Conservation (phyloP, 2,113 vertebrate species). For the Gymnogyps californianus region DNA sequence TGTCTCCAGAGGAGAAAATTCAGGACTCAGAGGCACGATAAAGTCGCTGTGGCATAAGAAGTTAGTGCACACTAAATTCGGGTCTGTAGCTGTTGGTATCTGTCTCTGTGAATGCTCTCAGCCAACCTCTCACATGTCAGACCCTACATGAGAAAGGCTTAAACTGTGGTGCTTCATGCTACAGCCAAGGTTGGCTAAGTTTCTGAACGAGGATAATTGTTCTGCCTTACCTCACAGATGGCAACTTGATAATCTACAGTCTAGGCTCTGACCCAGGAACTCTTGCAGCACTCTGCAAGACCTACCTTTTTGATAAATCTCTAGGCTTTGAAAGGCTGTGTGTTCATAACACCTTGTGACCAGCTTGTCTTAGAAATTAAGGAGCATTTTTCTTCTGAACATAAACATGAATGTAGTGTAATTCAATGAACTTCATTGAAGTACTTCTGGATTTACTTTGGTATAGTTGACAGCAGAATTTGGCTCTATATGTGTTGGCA, state of each 20-base stretch:
- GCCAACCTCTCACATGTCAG: not conserved
- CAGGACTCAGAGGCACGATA: not conserved
- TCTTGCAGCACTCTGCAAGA: not conserved
- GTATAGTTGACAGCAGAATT: slow-evolving; percentile 38
- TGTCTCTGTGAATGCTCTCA: not conserved
- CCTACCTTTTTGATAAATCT: slow-evolving; percentile 1
- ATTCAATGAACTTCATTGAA: slow-evolving; percentile 34
- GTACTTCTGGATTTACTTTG: slow-evolving; percentile 36
- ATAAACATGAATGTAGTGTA: not conserved
- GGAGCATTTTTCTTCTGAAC: slow-evolving; percentile 12
- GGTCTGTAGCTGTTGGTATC: not conserved
- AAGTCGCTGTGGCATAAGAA: not conserved
- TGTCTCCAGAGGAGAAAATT: not conserved
- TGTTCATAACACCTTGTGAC: not conserved
- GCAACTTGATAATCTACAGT: not conserved
- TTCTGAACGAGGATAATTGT: not conserved
- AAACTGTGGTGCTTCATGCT: not conserved
- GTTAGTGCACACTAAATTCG: not conserved
- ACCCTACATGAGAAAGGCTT: not conserved
- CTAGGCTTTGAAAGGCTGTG: not conserved
- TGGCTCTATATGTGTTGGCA: slow-evolving; percentile 34
- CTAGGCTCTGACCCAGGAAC: not conserved
- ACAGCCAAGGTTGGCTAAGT: not conserved
- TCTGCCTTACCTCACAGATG: slow-evolving; percentile 9
- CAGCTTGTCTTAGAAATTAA: not conserved